phyloP scores from a whole-genome alignment of 1,140 invertebrate genomes.

The Achroia grisella region DNA sequence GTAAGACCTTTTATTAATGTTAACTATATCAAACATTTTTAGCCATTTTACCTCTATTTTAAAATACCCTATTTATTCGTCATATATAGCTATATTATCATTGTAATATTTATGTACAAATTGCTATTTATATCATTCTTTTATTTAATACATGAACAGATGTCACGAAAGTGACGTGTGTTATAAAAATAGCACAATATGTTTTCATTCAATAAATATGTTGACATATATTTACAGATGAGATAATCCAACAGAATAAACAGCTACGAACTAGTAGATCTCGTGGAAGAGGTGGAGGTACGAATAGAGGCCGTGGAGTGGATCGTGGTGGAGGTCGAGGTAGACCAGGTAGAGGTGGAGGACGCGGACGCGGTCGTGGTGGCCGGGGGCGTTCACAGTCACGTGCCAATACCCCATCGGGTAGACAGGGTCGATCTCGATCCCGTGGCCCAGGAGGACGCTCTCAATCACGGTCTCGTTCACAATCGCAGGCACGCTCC shows the following conservation, averaged over 20 bases:
- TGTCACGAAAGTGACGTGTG: constrained; percentile 7
- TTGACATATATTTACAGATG: constrained; percentile 34
- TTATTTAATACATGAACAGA: background rate
- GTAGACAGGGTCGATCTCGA: constrained; percentile 30
- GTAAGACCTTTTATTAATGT: constrained; percentile 23
- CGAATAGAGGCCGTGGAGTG: constrained; percentile 11
- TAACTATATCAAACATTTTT: too few species aligned
- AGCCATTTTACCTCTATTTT: too few species aligned
- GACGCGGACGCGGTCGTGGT: constrained; percentile 32
- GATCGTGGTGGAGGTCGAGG: constrained; percentile 36
- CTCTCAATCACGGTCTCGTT: constrained; percentile 26
- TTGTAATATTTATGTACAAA: too few species aligned
- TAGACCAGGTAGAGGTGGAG: constrained; percentile 15
- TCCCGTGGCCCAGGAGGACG: constrained; percentile 25
- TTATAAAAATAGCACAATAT: constrained; percentile 3
- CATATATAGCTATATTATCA: too few species aligned
- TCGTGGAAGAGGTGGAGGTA: constrained; percentile 44
- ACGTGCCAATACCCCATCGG: constrained; percentile 21
- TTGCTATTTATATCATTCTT: background rate
- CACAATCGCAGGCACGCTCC: constrained; percentile 33
- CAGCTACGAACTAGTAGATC: constrained; percentile 36
- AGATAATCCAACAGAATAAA: constrained; percentile 54
- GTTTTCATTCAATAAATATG: too few species aligned
- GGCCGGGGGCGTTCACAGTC: constrained; percentile 27
- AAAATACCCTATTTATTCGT: too few species aligned